A percentile compares a stretch with the other conserved stretches of the same genome.
Conservation (phyloP, 2,797 vertebrate genomes). For the Spondyliosoma cantharus region DNA sequence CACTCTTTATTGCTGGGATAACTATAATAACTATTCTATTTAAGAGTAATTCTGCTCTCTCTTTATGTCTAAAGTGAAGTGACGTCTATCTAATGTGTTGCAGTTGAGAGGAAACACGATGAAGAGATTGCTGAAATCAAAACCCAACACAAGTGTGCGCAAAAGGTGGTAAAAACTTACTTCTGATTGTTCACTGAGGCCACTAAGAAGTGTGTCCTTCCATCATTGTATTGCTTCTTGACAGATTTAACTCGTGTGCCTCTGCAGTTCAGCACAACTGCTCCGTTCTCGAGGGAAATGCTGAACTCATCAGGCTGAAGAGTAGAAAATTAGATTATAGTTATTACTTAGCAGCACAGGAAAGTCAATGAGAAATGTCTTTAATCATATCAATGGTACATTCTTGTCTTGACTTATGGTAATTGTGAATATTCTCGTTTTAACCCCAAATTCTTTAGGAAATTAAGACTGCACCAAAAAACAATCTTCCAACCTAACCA, state of each 20-base stretch:
- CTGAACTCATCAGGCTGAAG: constrained; percentile 91
- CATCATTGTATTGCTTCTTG: constrained; percentile 91
- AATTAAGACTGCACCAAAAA: background rate
- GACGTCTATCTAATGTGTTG: background rate
- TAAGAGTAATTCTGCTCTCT: background rate
- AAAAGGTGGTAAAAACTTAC: constrained; percentile 79
- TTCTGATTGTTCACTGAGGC: constrained; percentile 88
- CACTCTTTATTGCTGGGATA: too few species aligned
- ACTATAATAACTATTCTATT: background rate
- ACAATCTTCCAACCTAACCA: background rate
- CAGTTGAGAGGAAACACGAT: background rate
- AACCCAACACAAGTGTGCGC: background rate
- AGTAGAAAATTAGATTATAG: background rate
- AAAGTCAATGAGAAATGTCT: background rate
- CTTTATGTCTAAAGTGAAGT: background rate
- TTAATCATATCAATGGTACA: too few species aligned
- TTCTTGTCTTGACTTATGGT: background rate
- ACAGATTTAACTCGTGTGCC: constrained; percentile 89
- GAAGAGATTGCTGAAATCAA: background rate
- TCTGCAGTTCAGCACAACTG: constrained; percentile 88
- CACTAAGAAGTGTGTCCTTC: constrained; percentile 90
- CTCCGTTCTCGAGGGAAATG: constrained; percentile 92
- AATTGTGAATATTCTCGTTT: background rate
- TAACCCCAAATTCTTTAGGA: background rate
- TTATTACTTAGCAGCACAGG: background rate